These are phyloP conservation scores for Cynopterus brachyotis DNA, from an alignment of 2,113 vertebrate genomes.

Conservation along the genomic window DNA sequence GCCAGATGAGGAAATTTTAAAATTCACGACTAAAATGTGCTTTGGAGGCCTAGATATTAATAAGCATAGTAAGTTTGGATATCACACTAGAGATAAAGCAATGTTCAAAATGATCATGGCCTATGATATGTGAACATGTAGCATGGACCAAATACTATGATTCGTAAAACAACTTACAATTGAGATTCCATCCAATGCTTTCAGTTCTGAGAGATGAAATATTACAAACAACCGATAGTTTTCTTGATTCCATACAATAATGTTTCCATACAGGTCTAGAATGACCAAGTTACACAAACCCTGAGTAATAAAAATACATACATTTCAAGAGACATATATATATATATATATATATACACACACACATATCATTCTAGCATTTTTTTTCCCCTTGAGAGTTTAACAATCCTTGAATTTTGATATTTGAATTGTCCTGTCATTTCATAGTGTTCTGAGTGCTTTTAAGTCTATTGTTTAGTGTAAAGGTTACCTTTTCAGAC, in stretches of 20 bases:
- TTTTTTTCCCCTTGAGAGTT: neutral
- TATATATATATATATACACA: neutral
- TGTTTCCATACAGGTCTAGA: slow-evolving; percentile 89
- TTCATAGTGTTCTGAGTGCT: neutral
- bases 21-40: neutral
- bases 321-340: neutral
- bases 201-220: slow-evolving; percentile 89
- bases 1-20: neutral
- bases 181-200: slow-evolving; percentile 89
- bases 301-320: slow-evolving; percentile 76
- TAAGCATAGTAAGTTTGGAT: neutral
- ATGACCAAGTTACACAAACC: slow-evolving; percentile 88
- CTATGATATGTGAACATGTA: neutral
- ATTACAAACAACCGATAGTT: slow-evolving; percentile 90
- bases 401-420: neutral
- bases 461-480: neutral
- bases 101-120: slow-evolving; percentile 22
- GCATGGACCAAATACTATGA: neutral
- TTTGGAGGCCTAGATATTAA: slow-evolving; percentile 35
- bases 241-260: slow-evolving; percentile 87
- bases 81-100: slow-evolving; percentile 3
- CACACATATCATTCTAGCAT: neutral
- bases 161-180: slow-evolving; percentile 83
- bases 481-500: neutral
- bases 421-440: slow-evolving; percentile 26